phyloP scores from a whole-genome alignment of 2,113 vertebrate genomes.

The Scomber japonicus region DNA sequence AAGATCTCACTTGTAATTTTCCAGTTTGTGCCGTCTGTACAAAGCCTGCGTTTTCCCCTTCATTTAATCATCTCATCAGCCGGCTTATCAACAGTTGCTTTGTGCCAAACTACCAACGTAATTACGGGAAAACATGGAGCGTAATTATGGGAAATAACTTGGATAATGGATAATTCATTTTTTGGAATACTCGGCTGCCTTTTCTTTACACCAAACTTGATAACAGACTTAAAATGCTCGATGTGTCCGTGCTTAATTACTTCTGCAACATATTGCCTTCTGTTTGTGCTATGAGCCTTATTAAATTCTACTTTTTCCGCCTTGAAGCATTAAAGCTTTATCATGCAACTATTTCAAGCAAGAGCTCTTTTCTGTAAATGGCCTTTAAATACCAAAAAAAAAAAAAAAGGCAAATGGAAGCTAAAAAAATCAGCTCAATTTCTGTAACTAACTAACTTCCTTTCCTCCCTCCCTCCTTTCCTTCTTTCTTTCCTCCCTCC shows the following conservation, averaged over 20 bases:
- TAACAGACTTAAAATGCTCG: conserved; percentile 15
- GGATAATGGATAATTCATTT: conserved; percentile 52
- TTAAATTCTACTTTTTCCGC: conserved; percentile 20
- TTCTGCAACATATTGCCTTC: not conserved
- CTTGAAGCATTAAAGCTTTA: conserved; percentile 9
- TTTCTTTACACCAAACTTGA: conserved; percentile 23
- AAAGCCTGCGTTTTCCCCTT: conserved; percentile 61
- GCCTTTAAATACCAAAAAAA: not conserved
- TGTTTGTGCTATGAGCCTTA: conserved; percentile 22
- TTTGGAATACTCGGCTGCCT: conserved; percentile 38
- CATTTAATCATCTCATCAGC: conserved; percentile 63
- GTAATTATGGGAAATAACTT: conserved; percentile 66
- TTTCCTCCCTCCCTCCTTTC: too few species aligned
- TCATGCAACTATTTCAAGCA: conserved; percentile 2
- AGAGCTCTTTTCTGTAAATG: not conserved
- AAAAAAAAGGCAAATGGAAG: not conserved
- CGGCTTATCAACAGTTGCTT: conserved; percentile 52
- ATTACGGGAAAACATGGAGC: conserved; percentile 61
- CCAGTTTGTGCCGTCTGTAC: conserved; percentile 62
- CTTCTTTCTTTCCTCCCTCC: too few species aligned
- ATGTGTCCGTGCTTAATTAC: conserved; percentile 26
- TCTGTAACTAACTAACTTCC: too few species aligned
- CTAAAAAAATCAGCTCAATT: not conserved
- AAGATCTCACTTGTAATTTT: conserved; percentile 72
- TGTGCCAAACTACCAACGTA: conserved; percentile 47